Evolutionary conservation across 2,113 vertebrate species (phyloP), one percentile per base, ranked within the genome.

Genomic region (Phalacrocorax carbo): DNA sequence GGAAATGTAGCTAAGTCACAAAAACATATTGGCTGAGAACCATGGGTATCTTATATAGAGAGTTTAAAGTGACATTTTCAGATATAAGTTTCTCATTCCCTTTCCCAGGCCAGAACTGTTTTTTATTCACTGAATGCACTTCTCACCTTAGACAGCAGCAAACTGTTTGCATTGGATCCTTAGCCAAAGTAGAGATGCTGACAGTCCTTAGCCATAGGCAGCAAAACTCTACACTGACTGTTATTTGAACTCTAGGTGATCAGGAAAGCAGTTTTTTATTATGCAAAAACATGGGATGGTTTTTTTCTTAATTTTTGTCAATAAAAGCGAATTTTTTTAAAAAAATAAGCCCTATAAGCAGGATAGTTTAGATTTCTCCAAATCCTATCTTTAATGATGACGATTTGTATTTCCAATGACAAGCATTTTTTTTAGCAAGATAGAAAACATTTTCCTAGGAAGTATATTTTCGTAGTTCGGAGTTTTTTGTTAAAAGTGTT

Each of bases 1-100:
- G 91, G 79, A 96, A 93, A 86, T 38, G 46, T 21, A 95, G 89
- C 84, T 80, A 94, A 96, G 48, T 83, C 91, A 95, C 46, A 94
- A 89, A 95, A 94, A 85, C 34, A 48, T 46, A 57, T 32, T 91
- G 80, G 32, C 58, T 94, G 83, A 86, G 91, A 96, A 84, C 73
- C 62, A 62, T 16, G 26, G 49, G 60, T 78, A 79, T 57, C 89
- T 83, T 55, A 71, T 1, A 54, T 1, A 69, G 57, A 38, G 40
- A 90, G 54, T 40, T 64, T 60, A 32, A 88, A 95, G 84, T 80
- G 87, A 85, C 38, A 34, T 80, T 88, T 93, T 88, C 60, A 58
- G 79, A 71, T 51, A 66, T 83, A 88, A 93, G 68, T 92, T 90
- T 86, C 51, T 73, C 64, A 51, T 66, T 80, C 48, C 14, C 29